These are phyloP conservation scores for Ibycter americanus DNA, from an alignment of 2,797 vertebrate genomes.

Conservation along the genomic window DNA sequence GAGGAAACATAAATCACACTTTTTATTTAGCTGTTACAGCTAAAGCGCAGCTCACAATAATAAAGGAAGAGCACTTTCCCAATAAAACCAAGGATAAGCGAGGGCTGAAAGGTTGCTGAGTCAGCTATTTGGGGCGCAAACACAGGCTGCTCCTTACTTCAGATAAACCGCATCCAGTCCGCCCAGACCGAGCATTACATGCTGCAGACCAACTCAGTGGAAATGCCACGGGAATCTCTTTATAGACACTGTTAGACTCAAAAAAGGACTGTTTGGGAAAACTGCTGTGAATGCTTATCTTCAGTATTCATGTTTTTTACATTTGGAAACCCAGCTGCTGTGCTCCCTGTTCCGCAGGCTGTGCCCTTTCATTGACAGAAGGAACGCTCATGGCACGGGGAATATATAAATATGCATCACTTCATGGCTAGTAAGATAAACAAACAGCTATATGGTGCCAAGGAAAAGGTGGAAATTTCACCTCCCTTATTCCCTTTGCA, in stretches of 20 bases:
- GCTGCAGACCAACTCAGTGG: not conserved
- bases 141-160: not conserved
- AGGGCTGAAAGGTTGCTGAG: not conserved
- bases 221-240: not conserved
- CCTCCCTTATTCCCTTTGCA: not conserved
- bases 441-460: not conserved
- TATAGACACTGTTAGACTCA: not conserved
- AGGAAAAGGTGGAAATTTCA: not conserved
- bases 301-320: not conserved
- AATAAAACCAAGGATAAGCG: not conserved
- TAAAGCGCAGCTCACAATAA: not conserved
- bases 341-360: not conserved
- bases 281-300: not conserved
- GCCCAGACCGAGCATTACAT: not conserved
- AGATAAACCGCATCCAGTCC: not conserved
- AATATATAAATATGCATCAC: not conserved
- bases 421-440: not conserved
- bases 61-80: not conserved
- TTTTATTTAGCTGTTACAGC: not conserved
- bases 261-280: not conserved
- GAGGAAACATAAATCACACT: not conserved
- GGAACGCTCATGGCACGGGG: not conserved
- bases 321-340: not conserved
- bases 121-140: not conserved
- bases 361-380: not conserved